Evolutionary conservation across 2,797 vertebrate species (phyloP).

Genomic region (Halcyon badia): DNA sequence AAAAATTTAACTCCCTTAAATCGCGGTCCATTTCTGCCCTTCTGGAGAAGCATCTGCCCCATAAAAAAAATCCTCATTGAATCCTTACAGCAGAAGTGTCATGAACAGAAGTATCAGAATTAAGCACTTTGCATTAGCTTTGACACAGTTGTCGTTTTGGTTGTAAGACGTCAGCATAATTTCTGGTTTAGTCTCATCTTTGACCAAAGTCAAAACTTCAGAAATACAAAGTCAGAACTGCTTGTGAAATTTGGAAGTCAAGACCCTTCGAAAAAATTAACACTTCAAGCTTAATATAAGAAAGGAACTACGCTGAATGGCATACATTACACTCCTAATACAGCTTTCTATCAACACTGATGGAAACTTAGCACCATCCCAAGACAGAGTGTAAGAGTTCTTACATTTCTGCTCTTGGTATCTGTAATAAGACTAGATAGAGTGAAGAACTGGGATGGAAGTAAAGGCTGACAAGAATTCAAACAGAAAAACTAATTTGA

Average conservation of each 20-base stretch:
- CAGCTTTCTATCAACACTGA: not conserved
- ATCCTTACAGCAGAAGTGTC: not conserved
- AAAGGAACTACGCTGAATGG: not conserved
- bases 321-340: not conserved
- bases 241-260: not conserved
- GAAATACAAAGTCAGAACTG: not conserved
- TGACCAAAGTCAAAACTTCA: not conserved
- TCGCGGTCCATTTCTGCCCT: not conserved
- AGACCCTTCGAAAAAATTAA: not conserved
- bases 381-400: not conserved
- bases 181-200: not conserved
- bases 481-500: not conserved
- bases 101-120: not conserved
- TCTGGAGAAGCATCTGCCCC: not conserved
- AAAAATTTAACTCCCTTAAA: not conserved
- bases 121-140: not conserved
- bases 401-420: not conserved
- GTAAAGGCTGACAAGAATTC: not conserved
- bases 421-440: not conserved
- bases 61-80: not conserved
- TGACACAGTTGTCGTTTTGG: fast-evolving
- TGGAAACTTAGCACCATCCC: not conserved
- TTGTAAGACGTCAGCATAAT: fast-evolving
- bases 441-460: not conserved
- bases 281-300: not conserved